phyloP scores from a whole-genome alignment of 2,797 vertebrate genomes.

The Pseudochaenichthys georgianus region DNA sequence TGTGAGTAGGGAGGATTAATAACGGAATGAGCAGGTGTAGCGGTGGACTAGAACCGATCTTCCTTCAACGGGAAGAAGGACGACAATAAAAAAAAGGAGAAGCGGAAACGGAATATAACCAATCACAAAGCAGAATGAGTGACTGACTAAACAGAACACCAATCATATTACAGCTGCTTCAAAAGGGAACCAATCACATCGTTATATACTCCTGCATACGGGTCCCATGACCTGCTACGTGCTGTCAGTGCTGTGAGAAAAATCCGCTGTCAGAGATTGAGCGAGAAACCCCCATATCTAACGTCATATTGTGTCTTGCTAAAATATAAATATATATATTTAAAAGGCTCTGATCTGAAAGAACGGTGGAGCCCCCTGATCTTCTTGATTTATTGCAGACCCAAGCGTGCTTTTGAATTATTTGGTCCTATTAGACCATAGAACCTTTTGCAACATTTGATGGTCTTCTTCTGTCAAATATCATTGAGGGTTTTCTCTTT shows the following conservation, averaged over 20 bases:
- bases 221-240: constrained; percentile 70
- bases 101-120: constrained; percentile 67
- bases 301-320: no score
- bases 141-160: constrained; percentile 37
- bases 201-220: constrained; percentile 1
- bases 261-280: constrained; percentile 43
- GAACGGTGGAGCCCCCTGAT: no score
- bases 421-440: background rate
- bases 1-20: constrained; percentile 5
- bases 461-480: background rate
- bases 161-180: constrained; percentile 33
- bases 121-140: constrained; percentile 50
- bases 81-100: background rate
- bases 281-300: background rate
- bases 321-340: no score
- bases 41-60: constrained; percentile 52
- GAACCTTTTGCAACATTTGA: background rate
- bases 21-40: constrained; percentile 46
- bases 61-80: constrained; percentile 58
- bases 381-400: background rate
- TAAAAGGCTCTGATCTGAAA: background rate
- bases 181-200: constrained; percentile 63
- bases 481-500: background rate
- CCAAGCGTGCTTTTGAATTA: background rate
- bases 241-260: constrained; percentile 27